Evolutionary conservation across 2,888 invertebrate species (phyloP).

Genomic region (Hesperia comma): DNA sequence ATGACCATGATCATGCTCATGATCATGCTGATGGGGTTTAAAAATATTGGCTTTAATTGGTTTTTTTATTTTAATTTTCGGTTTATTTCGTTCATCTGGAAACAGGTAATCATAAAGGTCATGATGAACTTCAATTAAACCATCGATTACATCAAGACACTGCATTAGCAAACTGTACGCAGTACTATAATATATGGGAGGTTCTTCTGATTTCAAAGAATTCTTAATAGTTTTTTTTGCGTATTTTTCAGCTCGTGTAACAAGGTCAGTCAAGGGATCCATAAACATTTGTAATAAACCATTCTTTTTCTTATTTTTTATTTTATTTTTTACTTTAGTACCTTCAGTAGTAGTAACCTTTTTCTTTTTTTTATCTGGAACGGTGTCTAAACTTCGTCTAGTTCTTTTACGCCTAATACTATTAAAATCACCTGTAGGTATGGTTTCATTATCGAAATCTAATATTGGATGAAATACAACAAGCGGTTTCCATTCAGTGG

Average conservation of each 20-base stretch:
- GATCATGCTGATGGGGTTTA: neutral
- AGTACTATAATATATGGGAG: slow-evolving; percentile 63
- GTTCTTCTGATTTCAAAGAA: slow-evolving; percentile 55
- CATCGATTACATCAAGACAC: slow-evolving; percentile 66
- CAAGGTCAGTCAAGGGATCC: slow-evolving; percentile 53
- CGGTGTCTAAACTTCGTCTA: slow-evolving; percentile 51
- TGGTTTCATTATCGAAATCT: slow-evolving; percentile 27
- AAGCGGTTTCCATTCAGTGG: slow-evolving; percentile 72
- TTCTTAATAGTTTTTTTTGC: slow-evolving; percentile 54
- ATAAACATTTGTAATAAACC: slow-evolving; percentile 55
- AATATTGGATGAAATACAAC: slow-evolving; percentile 51
- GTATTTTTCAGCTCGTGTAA: slow-evolving; percentile 54
- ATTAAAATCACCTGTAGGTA: slow-evolving; percentile 21
- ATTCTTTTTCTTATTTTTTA: slow-evolving; percentile 32
- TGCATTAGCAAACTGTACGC: slow-evolving; percentile 65
- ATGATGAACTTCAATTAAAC: slow-evolving; percentile 59
- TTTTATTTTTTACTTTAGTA: neutral
- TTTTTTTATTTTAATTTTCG: slow-evolving; percentile 28
- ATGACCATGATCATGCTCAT: too few species aligned
- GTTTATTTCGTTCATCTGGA: slow-evolving; percentile 19
- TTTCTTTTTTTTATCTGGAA: neutral
- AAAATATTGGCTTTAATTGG: slow-evolving; percentile 20
- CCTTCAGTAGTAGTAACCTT: neutral
- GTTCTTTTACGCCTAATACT: slow-evolving; percentile 50
- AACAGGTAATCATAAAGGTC: slow-evolving; percentile 52